Evolutionary conservation across 2,797 vertebrate genomes (phyloP).

Genomic region (Chrysocyon brachyurus): DNA sequence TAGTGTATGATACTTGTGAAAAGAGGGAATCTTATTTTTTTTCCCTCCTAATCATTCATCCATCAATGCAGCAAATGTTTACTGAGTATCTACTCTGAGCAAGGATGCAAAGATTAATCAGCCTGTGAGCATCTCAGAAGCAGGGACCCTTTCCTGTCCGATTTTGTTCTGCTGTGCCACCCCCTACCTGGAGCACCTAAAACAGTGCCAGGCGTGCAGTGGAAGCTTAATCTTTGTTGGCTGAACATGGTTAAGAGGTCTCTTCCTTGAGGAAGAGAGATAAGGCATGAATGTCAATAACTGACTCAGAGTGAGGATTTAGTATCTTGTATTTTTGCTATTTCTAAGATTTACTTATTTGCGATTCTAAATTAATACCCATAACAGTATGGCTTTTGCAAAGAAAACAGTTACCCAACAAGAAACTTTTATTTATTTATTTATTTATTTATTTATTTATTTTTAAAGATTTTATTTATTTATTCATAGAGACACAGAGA

Average conservation of each 20-base stretch:
- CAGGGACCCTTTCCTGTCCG: not conserved
- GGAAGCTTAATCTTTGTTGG: not conserved
- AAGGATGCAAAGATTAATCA: not conserved
- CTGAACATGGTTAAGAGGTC: not conserved
- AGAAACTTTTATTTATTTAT: not conserved
- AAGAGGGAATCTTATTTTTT: not conserved
- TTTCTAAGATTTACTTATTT: conserved; percentile 2
- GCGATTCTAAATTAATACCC: not conserved
- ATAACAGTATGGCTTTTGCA: not conserved
- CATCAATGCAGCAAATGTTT: not conserved
- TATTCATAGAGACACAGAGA: too few species aligned
- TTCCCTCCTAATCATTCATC: not conserved
- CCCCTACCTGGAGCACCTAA: not conserved
- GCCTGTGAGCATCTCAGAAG: not conserved
- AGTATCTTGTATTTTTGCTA: not conserved
- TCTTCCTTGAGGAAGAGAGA: not conserved
- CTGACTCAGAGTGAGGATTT: not conserved
- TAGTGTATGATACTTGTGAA: not conserved
- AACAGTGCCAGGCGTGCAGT: not conserved
- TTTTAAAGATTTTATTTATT: not conserved
- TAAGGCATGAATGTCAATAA: not conserved
- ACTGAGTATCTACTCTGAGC: not conserved
- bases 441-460: too few species aligned
- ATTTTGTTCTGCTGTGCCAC: not conserved
- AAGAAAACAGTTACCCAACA: conserved; percentile 40